Base-by-base conservation (phyloP, 2,888 invertebrate genomes). In the Molorchus minor region DNA sequence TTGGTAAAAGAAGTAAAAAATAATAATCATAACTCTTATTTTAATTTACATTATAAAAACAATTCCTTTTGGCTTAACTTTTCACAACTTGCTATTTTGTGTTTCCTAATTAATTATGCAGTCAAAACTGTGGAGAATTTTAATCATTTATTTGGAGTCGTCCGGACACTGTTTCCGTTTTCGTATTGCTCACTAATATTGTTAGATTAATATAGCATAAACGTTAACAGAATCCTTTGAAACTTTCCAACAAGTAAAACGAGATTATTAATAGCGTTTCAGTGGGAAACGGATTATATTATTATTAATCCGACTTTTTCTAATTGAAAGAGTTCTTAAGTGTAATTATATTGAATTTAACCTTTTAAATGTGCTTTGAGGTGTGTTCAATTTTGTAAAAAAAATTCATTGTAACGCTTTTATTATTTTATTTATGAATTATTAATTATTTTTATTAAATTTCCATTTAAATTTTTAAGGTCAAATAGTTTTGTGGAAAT, bases 31-130 rank as follows among this genome's bases (percentile, higher is more conserved):
- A 20, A 12, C 16, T n/a, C 12, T 33, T 33, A 51, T 58, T 54
- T 54, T 58, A 58, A 58, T 58, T 54, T 36, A 35, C 25, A 54
- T 53, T 56, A 45, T 49, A 58, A 53, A 58, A 43, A 41, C 43
- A 58, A 58, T 41, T 46, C 58, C 33, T 49, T 33, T 52, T 35
- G 47, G 36, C 36, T 29, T 25, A 54, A 47, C 58, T 53, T 54
- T 53, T 58, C 47, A 43, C 47, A 25, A 21, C 53, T 52, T 47
- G n/a, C 54, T 53, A 58, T 58, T 58, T 51, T 47, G 53, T 36
- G 53, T 36, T 36, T 54, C 58, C 47, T 43, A 49, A 54, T 58
- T 58, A 58, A 58, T 58, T 58, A 58, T 58, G 58, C 47, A 58
- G 30, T 53, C 58, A 47, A 53, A 58, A 53, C 53, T 54, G 43